phyloP scores from a whole-genome alignment of 1,140 invertebrate species.

The Druon quercuslanigerum region DNA sequence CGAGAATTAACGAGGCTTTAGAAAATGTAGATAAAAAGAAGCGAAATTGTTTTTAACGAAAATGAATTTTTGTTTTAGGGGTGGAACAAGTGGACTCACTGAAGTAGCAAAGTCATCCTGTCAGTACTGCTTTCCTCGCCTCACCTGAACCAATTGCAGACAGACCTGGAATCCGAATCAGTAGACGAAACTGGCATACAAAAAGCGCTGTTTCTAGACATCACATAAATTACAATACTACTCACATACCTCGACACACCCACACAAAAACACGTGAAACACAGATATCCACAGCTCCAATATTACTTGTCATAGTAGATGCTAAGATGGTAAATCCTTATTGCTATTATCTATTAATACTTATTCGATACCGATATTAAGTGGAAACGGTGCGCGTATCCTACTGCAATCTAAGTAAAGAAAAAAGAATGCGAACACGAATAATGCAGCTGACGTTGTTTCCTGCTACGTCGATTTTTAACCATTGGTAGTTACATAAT shows the following conservation, averaged over 20 bases:
- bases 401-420: constrained; percentile 12
- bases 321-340: constrained; percentile 71
- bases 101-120: constrained; percentile 50
- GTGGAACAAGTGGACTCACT: constrained; percentile 71
- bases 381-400: constrained; percentile 23
- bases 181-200: constrained; percentile 61
- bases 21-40: no score
- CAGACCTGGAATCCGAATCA: constrained; percentile 61
- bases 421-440: background rate
- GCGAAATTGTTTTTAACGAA: background rate
- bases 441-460: background rate
- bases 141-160: constrained; percentile 54
- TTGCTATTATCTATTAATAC: constrained; percentile 70
- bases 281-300: constrained; percentile 52
- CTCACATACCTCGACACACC: constrained; percentile 65
- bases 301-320: constrained; percentile 73
- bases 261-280: constrained; percentile 40
- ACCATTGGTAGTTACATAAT: constrained; percentile 16
- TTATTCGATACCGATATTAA: constrained; percentile 61
- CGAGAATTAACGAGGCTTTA: no score
- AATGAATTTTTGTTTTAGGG: constrained; percentile 56
- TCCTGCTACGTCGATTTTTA: constrained; percentile 16
- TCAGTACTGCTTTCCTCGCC: constrained; percentile 43
- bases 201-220: constrained; percentile 65
- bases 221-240: constrained; percentile 67